A percentile compares a stretch with the other conserved stretches of the same genome.
Evolutionary conservation across 2,888 invertebrate genomes (phyloP).

Genomic region (Branchellion lobata): DNA sequence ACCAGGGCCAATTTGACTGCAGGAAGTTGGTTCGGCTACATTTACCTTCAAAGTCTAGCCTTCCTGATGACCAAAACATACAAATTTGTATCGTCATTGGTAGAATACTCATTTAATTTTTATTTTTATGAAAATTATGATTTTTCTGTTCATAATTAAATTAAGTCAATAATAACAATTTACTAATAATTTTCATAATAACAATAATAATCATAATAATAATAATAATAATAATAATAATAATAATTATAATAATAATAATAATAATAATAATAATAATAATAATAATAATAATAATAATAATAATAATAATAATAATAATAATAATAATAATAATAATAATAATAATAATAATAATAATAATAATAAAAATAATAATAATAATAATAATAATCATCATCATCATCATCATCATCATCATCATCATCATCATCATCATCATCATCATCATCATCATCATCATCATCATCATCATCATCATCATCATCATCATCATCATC

Average conservation of each 20-base stretch:
- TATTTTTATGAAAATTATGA: too few species aligned
- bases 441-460: background rate
- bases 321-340: background rate
- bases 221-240: background rate
- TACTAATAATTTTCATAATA: background rate
- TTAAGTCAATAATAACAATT: background rate
- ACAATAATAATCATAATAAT: background rate
- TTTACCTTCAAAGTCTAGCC: background rate
- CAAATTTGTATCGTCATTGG: background rate
- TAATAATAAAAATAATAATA: background rate
- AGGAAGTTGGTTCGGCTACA: background rate
- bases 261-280: background rate
- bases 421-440: conserved; percentile 3
- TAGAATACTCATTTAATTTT: background rate
- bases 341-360: background rate
- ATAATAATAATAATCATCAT: background rate
- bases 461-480: too few species aligned
- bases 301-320: background rate
- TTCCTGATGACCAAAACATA: background rate
- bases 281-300: background rate
- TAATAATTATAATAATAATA: background rate
- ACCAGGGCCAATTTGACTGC: background rate
- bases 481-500: too few species aligned
- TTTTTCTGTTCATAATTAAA: too few species aligned
- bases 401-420: too few species aligned